Conservation (phyloP, 2,888 invertebrate species). For the Gisinianus flammeolus region DNA sequence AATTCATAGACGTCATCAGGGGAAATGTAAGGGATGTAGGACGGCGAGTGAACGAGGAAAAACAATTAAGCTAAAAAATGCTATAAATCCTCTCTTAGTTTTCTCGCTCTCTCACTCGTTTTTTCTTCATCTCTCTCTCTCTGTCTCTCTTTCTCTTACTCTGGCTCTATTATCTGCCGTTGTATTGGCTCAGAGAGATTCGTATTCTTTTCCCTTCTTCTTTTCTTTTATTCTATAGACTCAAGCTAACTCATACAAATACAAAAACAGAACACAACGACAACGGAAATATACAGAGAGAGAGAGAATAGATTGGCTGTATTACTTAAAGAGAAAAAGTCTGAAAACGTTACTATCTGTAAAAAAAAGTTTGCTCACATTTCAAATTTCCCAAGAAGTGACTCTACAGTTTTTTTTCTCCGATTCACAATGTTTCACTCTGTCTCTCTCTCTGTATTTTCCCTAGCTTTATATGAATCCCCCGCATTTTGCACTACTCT, state of each 20-base stretch:
- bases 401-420: too few relatives aligned
- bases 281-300: background rate
- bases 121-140: background rate
- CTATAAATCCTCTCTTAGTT: conserved; percentile 44
- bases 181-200: background rate
- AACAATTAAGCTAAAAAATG: conserved; percentile 51
- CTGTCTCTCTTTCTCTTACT: conserved; percentile 7
- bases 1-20: conserved; percentile 40
- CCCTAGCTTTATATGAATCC: too few relatives aligned
- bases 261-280: background rate
- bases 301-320: background rate
- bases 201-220: background rate
- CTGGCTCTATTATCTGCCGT: background rate
- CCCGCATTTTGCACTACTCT: too few relatives aligned
- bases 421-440: too few relatives aligned
- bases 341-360: background rate
- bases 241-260: background rate
- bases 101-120: background rate
- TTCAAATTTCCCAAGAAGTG: background rate
- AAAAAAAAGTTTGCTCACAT: background rate
- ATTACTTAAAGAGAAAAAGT: background rate
- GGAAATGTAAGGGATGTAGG: background rate
- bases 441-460: too few relatives aligned
- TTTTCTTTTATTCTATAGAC: background rate
- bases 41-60: conserved; percentile 44